phyloP scores from a whole-genome alignment of 2,797 vertebrate genomes.

The Somateria mollissima region DNA sequence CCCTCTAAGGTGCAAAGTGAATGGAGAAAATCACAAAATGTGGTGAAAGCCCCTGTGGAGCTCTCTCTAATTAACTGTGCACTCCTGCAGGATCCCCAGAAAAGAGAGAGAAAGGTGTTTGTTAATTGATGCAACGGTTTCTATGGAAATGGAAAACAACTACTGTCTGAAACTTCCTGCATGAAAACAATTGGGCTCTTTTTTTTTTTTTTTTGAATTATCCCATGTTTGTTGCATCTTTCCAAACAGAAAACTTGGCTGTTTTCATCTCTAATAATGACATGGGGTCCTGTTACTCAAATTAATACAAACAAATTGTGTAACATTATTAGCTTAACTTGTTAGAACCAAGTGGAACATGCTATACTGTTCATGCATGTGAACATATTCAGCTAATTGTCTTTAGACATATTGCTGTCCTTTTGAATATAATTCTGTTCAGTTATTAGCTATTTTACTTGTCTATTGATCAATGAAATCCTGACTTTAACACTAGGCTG shows the following conservation, averaged over 20 bases:
- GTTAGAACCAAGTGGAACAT: not conserved
- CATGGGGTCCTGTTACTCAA: not conserved
- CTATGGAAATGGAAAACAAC: conserved; percentile 21
- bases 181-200: not conserved
- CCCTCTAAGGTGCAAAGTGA: not conserved
- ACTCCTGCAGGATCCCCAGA: not conserved
- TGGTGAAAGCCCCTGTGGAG: not conserved
- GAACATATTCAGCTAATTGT: accelerated
- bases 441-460: not conserved
- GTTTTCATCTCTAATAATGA: not conserved
- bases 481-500: not conserved
- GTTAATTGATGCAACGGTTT: not conserved
- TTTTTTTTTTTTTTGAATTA: not conserved
- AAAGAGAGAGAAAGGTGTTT: not conserved
- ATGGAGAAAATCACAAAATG: not conserved
- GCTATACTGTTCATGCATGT: accelerated
- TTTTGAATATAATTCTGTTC: not conserved
- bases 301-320: not conserved
- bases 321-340: not conserved
- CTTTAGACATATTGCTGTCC: not conserved
- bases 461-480: not conserved
- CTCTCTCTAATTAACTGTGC: not conserved
- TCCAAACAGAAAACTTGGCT: not conserved
- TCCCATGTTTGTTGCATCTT: not conserved
- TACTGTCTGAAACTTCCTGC: not conserved